Evolutionary conservation across 2,888 invertebrate species (phyloP), one percentile per base, ranked within the genome.

Genomic region (Belgica antarctica): DNA sequence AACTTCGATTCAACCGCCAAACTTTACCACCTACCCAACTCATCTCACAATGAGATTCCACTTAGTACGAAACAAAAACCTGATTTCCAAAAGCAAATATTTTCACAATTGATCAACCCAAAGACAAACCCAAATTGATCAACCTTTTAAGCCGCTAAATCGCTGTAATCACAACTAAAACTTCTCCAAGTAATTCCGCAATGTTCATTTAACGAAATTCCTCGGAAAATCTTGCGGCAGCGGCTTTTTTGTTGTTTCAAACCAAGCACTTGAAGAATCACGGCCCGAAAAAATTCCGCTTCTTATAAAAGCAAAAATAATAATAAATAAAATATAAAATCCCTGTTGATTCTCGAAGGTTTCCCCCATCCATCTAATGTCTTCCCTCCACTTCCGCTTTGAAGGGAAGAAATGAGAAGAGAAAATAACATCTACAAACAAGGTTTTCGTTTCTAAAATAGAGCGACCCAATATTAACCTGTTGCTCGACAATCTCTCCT

Each of bases 341-440:
- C 62, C 62, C 62, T 62, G 62, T 62, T 62, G 62, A 62, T 62
- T 62, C 62, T 62, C 62, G 19, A 12, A 22, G 27, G 57, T 24
- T 57, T 57, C 57, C 57, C 25, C 24, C 17, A 4, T 2, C 19
- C 5, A 22, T 27, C 15, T 61, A 61, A 22, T 57, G 12, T 57
- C 19, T 57, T 57, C 22, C 2, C 7, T 57, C 25, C 22, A 57
- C 57, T 24, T 24, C 22, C 15, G 15, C 10, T 24, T 61, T 7
- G 3, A 27, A 65, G 52, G 15, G 52, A 19, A 17, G 12, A 25
- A 34, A 57, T 28, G 27, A 65, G 57, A 68, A 52, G 65, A 27
- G 47, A 66, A 46, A 66, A 66, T 66, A 66, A 66, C 27, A 66
- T 66, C 65, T 47, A 66, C 65, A 66, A 62, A 66, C 65, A 66